Percentiles rank a stretch among this genome's conserved stretches.
Evolutionary conservation across 2,888 invertebrate species (phyloP).

Genomic region (Sturmia bella): DNA sequence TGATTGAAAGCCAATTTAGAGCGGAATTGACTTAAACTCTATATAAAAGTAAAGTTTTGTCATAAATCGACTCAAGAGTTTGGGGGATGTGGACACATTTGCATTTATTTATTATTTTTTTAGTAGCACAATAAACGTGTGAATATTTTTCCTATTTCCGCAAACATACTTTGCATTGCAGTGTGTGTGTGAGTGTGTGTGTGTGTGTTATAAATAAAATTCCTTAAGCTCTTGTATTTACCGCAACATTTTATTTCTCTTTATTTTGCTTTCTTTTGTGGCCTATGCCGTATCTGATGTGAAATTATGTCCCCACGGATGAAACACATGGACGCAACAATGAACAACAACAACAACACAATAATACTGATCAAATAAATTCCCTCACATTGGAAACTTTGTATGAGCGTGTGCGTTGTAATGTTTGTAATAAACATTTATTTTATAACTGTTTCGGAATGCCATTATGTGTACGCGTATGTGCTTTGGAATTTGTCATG

Average conservation of each 20-base stretch:
- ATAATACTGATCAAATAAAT: slow-evolving; percentile 24
- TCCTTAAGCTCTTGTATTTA: slow-evolving; percentile 30
- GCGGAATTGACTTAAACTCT: too few relatives aligned
- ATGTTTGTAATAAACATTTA: slow-evolving; percentile 13
- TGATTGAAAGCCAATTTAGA: too few relatives aligned
- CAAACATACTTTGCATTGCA: background rate
- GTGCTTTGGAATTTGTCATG: slow-evolving; percentile 34
- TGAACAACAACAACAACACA: slow-evolving; percentile 21
- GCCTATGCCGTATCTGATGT: slow-evolving; percentile 43
- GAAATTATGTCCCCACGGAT: slow-evolving; percentile 47
- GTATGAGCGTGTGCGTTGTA: background rate
- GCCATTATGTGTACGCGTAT: slow-evolving; percentile 19
- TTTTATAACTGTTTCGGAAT: slow-evolving; percentile 11
- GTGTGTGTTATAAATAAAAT: slow-evolving; percentile 35
- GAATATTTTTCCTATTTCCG: background rate
- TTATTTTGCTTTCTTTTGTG: slow-evolving; percentile 9
- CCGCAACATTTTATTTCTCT: slow-evolving; percentile 12
- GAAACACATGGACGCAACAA: slow-evolving; percentile 30
- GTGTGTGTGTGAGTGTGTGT: slow-evolving; percentile 53
- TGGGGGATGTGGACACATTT: too few relatives aligned
- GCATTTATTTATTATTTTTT: too few relatives aligned
- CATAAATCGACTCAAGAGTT: too few relatives aligned
- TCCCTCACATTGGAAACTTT: slow-evolving; percentile 18
- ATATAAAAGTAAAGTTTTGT: too few relatives aligned
- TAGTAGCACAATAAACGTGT: background rate